phyloP scores from a whole-genome alignment of 2,113 vertebrate genomes.

The Burhinus bistriatus region DNA sequence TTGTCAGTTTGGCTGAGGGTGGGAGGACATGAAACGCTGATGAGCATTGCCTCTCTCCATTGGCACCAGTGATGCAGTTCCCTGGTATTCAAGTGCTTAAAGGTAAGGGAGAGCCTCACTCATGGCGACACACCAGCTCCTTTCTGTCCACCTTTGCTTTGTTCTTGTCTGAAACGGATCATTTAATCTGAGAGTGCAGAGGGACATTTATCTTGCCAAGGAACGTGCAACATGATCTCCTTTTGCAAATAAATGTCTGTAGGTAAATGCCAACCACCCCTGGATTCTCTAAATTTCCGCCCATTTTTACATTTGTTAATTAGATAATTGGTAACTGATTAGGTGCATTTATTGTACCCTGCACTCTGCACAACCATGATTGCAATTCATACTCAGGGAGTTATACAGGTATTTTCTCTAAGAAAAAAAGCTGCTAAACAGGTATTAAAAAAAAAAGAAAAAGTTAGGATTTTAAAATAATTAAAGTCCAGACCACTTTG shows the following conservation, averaged over 20 bases:
- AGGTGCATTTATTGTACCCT: not conserved
- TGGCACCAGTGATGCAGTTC: not conserved
- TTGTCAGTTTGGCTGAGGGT: not conserved
- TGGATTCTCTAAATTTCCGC: not conserved
- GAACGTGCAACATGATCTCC: not conserved
- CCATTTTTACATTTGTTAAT: not conserved
- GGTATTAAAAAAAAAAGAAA: not conserved
- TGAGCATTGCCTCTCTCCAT: not conserved
- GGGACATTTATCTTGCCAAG: not conserved
- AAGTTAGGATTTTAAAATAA: not conserved
- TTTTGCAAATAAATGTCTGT: not conserved
- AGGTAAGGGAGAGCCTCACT: not conserved
- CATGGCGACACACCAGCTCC: not conserved
- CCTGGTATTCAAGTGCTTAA: not conserved
- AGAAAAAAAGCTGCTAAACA: not conserved
- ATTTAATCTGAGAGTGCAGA: not conserved
- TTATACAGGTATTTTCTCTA: not conserved
- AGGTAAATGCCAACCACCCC: accelerated
- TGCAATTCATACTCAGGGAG: not conserved
- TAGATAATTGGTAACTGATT: not conserved
- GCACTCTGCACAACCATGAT: not conserved
- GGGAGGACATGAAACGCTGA: not conserved
- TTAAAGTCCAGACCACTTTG: not conserved
- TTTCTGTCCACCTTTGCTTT: not conserved
- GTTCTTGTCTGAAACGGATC: not conserved